These are phyloP conservation scores for Butorides virescens DNA, from an alignment of 2,113 vertebrate species.

Conservation along the genomic window DNA sequence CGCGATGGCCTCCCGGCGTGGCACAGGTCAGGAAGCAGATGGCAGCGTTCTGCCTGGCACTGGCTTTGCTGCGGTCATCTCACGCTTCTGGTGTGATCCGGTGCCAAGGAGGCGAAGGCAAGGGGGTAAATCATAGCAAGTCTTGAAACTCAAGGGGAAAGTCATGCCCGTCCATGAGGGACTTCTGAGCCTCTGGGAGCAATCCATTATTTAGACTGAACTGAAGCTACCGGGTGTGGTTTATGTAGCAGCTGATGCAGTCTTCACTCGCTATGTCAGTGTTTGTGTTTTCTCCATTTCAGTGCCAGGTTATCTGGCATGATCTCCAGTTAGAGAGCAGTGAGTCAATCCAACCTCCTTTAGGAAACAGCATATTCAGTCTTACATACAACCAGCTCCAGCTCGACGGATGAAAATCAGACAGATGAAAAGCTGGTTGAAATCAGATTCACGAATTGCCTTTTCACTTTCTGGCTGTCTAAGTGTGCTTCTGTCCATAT, in stretches of 20 bases:
- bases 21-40: neutral
- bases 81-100: neutral
- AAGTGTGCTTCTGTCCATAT: neutral
- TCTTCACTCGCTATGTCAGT: neutral
- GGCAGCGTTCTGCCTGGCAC: neutral
- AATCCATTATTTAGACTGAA: neutral
- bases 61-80: neutral
- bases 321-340: neutral
- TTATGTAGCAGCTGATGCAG: neutral
- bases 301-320: neutral
- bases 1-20: accelerated
- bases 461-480: neutral
- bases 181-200: neutral
- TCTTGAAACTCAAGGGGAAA: neutral
- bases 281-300: neutral
- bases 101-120: neutral
- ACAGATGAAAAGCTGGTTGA: neutral
- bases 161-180: neutral
- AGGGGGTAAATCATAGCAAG: neutral
- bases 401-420: neutral
- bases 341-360: neutral
- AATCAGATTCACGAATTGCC: neutral
- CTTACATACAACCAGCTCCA: neutral
- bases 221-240: neutral
- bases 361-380: neutral